Evolutionary conservation across 1,140 invertebrate genomes (phyloP).

Genomic region (Saccostrea echinata): DNA sequence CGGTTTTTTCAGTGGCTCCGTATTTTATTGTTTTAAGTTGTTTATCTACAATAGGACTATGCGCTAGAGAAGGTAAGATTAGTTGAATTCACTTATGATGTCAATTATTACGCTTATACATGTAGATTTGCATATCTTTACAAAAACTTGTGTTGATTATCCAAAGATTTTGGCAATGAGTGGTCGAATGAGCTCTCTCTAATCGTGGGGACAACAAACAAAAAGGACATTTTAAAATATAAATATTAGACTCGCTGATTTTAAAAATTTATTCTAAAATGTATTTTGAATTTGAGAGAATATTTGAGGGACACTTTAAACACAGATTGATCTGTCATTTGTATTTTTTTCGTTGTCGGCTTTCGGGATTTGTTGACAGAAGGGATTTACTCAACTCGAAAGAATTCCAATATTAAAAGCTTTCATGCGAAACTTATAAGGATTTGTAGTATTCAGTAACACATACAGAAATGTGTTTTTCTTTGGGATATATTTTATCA

Average conservation of each 20-base stretch:
- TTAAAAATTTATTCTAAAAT: not conserved
- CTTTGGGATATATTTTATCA: conserved; percentile 3
- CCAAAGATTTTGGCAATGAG: not conserved
- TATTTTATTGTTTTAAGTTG: conserved; percentile 36
- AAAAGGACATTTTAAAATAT: not conserved
- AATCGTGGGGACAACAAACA: not conserved
- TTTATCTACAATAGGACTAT: conserved; percentile 14
- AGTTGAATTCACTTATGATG: not conserved
- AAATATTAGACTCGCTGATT: not conserved
- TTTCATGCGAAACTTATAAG: conserved; percentile 37
- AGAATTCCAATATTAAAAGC: conserved; percentile 35
- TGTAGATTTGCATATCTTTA: not conserved
- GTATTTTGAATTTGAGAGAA: not conserved
- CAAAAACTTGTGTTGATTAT: not conserved
- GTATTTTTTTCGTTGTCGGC: conserved; percentile 16
- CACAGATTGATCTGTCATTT: not conserved
- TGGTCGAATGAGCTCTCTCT: not conserved
- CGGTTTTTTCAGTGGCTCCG: conserved; percentile 34
- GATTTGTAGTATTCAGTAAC: conserved; percentile 32
- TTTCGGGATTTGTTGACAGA: conserved; percentile 38
- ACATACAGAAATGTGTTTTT: conserved; percentile 30
- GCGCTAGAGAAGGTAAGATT: conserved; percentile 20
- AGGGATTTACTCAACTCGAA: conserved; percentile 36
- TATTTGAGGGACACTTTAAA: not conserved
- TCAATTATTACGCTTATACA: not conserved